These are phyloP conservation scores for Turritopsis rubra DNA, from an alignment of 30 jellyfish, hydroid and myxozoan genomes.

Conservation along the genomic window DNA sequence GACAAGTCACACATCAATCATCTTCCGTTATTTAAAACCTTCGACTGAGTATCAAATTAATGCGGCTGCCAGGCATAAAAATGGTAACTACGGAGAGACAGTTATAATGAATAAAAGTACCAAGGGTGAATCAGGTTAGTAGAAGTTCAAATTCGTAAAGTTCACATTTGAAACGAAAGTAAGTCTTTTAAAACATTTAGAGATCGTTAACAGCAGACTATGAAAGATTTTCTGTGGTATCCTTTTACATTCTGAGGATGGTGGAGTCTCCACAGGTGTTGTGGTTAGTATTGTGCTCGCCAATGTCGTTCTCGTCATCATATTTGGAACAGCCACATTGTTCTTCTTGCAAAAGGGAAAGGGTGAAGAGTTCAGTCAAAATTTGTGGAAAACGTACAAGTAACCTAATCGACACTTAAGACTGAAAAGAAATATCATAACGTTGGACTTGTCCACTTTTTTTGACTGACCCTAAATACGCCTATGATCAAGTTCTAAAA, in stretches of 20 bases:
- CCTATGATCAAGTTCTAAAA: not conserved
- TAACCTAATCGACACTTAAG: too few species aligned
- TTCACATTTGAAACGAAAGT: too few species aligned
- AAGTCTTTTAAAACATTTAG: too few species aligned
- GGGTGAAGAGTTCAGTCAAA: too few species aligned
- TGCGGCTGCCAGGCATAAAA: not conserved
- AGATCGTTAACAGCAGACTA: too few species aligned
- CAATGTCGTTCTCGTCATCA: not conserved
- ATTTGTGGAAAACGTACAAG: too few species aligned
- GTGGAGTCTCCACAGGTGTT: not conserved
- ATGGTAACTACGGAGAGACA: not conserved
- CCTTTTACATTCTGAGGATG: not conserved
- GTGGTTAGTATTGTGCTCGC: not conserved
- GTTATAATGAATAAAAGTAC: not conserved
- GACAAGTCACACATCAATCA: not conserved
- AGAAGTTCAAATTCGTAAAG: not conserved
- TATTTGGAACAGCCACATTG: not conserved
- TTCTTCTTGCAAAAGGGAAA: not conserved
- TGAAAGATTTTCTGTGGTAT: not conserved
- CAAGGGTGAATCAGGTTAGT: not conserved
- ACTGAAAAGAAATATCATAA: too few species aligned
- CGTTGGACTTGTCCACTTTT: too few species aligned
- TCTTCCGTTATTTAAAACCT: not conserved
- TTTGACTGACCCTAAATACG: too few species aligned
- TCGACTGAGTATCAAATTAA: not conserved